A percentile compares a stretch with the other conserved stretches of the same genome.
These are phyloP conservation scores for Pomatostomus ruficeps DNA, from an alignment of 2,113 vertebrate genomes.

Conservation along the genomic window DNA sequence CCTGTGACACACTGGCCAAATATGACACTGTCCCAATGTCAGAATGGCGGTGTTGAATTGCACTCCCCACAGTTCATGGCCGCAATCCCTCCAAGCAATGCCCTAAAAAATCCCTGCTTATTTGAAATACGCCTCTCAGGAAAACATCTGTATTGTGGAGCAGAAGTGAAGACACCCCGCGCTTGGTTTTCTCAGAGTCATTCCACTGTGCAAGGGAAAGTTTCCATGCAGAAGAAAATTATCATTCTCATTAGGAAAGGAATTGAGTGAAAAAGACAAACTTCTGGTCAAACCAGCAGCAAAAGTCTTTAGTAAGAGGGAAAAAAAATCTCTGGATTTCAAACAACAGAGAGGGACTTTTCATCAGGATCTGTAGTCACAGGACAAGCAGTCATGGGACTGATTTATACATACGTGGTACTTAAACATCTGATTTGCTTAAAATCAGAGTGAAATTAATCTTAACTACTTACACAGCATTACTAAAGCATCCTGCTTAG, in stretches of 20 bases:
- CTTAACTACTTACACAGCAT: not conserved
- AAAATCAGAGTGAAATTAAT: not conserved
- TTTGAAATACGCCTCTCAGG: not conserved
- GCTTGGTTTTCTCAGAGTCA: not conserved
- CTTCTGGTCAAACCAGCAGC: not conserved
- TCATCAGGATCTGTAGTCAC: not conserved
- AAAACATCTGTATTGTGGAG: not conserved
- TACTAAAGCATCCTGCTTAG: not conserved
- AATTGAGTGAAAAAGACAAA: not conserved
- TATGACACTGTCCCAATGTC: too few species aligned
- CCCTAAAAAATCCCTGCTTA: not conserved
- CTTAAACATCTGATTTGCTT: not conserved
- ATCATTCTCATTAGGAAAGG: not conserved
- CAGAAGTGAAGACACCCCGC: not conserved
- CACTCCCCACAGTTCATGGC: too few species aligned
- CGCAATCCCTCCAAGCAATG: not conserved
- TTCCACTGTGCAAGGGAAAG: not conserved
- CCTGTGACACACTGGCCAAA: too few species aligned
- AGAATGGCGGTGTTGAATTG: too few species aligned
- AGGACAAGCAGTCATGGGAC: too few species aligned
- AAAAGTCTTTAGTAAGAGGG: rapidly evolving
- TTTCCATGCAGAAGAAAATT: not conserved
- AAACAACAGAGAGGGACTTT: not conserved
- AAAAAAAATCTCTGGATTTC: not conserved
- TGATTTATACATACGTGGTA: not conserved